Evolutionary conservation across 2,888 invertebrate species (phyloP).

Genomic region (Kuschelorhynchus macadamiae): DNA sequence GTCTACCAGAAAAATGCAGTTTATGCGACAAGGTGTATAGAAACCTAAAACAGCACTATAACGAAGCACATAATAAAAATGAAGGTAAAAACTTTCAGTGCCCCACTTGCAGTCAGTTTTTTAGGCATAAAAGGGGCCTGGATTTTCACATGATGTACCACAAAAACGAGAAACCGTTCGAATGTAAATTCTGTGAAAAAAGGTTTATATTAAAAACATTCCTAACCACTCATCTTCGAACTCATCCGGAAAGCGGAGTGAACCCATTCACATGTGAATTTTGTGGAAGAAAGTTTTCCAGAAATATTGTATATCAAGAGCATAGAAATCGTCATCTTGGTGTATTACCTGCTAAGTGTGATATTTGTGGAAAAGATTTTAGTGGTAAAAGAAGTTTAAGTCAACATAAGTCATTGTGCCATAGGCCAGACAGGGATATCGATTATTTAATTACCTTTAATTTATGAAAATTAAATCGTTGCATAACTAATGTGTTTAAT

Average conservation of each 20-base stretch:
- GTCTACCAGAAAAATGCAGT: conserved; percentile 2
- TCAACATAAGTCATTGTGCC: background rate
- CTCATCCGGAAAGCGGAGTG: conserved; percentile 59
- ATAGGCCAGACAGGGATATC: no score
- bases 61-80: background rate
- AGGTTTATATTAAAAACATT: conserved; percentile 59
- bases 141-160: conserved; percentile 57
- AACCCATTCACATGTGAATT: conserved; percentile 60
- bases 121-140: conserved; percentile 67
- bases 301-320: conserved; percentile 72
- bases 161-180: conserved; percentile 52
- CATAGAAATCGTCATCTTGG: conserved; percentile 75
- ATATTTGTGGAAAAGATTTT: conserved; percentile 74
- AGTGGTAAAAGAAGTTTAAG: conserved; percentile 54
- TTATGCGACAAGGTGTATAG: conserved; percentile 7
- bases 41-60: background rate
- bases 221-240: conserved; percentile 35
- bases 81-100: conserved; percentile 37
- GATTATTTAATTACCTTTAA: no score
- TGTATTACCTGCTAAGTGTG: conserved; percentile 74
- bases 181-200: conserved; percentile 63
- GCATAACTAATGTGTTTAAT: no score
- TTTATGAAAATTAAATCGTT: no score
- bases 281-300: conserved; percentile 73
- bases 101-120: conserved; percentile 53